Conservation (phyloP, 1,140 invertebrate species). For the Chymomyza costata region DNA sequence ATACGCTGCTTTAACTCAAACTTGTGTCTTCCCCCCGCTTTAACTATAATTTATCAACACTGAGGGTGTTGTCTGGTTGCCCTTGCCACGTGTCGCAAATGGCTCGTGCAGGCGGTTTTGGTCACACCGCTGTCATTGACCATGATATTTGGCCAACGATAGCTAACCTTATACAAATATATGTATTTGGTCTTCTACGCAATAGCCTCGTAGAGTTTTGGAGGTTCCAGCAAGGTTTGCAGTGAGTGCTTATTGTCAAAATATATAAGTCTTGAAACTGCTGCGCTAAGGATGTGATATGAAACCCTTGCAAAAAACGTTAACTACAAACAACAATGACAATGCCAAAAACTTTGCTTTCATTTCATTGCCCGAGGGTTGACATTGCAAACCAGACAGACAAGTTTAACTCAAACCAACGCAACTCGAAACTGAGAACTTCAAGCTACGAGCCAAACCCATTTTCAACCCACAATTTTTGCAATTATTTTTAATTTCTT, state of each 20-base stretch:
- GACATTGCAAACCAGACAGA: conserved; percentile 65
- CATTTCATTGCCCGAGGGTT: conserved; percentile 45
- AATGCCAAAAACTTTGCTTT: conserved; percentile 43
- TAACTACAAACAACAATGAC: conserved; percentile 7
- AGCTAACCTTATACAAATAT: conserved; percentile 4
- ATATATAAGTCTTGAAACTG: too few relatives aligned
- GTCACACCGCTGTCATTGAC: conserved; percentile 55
- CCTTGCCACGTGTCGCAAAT: conserved; percentile 42
- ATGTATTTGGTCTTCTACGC: conserved; percentile 23
- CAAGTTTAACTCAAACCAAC: conserved; percentile 10
- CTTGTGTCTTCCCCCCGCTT: not conserved
- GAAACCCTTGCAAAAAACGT: not conserved
- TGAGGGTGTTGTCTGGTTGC: conserved; percentile 59
- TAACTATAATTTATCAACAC: conserved; percentile 1
- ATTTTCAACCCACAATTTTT: conserved; percentile 40
- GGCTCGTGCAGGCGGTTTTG: conserved; percentile 31
- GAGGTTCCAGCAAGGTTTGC: conserved; percentile 3
- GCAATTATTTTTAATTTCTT: conserved; percentile 66
- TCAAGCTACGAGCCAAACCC: too few relatives aligned
- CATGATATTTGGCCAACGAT: conserved; percentile 51
- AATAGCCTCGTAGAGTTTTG: conserved; percentile 16
- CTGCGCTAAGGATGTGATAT: too few relatives aligned
- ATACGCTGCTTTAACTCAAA: too few relatives aligned
- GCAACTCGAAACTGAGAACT: too few relatives aligned
- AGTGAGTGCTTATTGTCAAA: too few relatives aligned